Evolutionary conservation across 2,888 invertebrate species (phyloP), one percentile per base, ranked within the genome.

Genomic region (Malthinus flaveolus): DNA sequence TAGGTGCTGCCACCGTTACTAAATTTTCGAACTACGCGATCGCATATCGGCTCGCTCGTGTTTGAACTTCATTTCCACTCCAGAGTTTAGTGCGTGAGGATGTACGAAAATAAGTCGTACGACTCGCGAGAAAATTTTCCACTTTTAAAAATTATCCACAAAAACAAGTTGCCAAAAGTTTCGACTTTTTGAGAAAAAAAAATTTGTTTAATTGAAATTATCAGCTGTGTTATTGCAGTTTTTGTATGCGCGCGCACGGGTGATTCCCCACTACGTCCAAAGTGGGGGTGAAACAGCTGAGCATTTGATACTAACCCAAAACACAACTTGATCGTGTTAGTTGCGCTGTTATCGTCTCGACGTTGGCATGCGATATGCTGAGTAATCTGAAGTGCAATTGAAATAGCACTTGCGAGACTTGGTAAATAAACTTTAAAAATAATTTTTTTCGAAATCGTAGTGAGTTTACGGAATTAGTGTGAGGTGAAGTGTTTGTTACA

Each of bases 321-420:
- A 76, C 75, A 75, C 69, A 71, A 74, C 81, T 82, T 80, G 79
- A 79, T 80, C 78, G 79, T 80, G 81, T 81, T 82, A 85, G 85
- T 85, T 81, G 81, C 71, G 72, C 71, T 81, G 80, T 80, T 79
- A 78, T 79, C 76, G 79, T 75, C 76, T 73, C 64, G 76, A 77
- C 79, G 70, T 65, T 64, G 59, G 65, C 68, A 66, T 64, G 58
- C 66, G 64, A 48, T 57, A 75, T 75, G 76, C 74, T 73, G 75
- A 74, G 72, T 67, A 63, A 68, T 73, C 70, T 71, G 72, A 73
- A 70, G 75, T 75, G 74, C 70, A 71, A 15, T 42, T 42, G 39
- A 42, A 44, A 56, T 60, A 62, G 70, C 73, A 71, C 73, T 73
- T 72, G 71, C 56, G 54, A 73, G 73, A 73, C 73, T 73, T 75